phyloP scores from a whole-genome alignment of 1,140 invertebrate genomes.

The Anthonomus grandis region DNA sequence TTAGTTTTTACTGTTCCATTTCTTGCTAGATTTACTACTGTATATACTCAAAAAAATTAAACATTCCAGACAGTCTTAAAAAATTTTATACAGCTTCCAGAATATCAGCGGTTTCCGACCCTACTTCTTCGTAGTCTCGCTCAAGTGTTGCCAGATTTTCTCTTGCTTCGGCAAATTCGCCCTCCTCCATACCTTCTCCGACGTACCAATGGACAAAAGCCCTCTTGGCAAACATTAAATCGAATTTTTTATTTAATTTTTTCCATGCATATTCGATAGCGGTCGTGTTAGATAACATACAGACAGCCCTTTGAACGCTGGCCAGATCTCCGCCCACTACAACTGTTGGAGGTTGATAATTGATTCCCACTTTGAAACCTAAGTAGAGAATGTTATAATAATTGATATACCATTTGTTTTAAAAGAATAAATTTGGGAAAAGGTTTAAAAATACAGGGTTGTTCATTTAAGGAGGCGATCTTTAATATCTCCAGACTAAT shows the following conservation, averaged over 20 bases:
- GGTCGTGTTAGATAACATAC: slow-evolving; percentile 83
- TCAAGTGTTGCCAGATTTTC: slow-evolving; percentile 77
- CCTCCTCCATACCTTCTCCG: slow-evolving; percentile 81
- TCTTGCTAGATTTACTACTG: too few relatives aligned
- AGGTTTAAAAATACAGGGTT: too few relatives aligned
- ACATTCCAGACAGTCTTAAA: too few relatives aligned
- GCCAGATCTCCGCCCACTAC: slow-evolving; percentile 77
- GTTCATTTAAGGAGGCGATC: too few relatives aligned
- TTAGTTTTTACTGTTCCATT: too few relatives aligned
- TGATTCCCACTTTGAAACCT: slow-evolving; percentile 79
- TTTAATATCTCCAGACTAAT: too few relatives aligned
- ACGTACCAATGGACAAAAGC: slow-evolving; percentile 78
- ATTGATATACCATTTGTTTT: not conserved
- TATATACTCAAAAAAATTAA: too few relatives aligned
- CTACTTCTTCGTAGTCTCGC: slow-evolving; percentile 65
- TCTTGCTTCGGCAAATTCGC: slow-evolving; percentile 78
- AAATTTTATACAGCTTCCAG: too few relatives aligned
- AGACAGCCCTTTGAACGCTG: slow-evolving; percentile 77
- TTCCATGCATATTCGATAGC: slow-evolving; percentile 72
- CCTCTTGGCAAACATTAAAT: slow-evolving; percentile 74
- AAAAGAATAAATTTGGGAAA: too few relatives aligned
- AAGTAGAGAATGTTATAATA: not conserved
- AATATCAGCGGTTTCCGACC: slow-evolving; percentile 13
- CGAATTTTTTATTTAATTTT: slow-evolving; percentile 76
- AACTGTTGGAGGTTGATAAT: slow-evolving; percentile 82